Base-by-base conservation (phyloP, 2,113 vertebrate genomes). In the Chaetorhynchus papuensis region DNA sequence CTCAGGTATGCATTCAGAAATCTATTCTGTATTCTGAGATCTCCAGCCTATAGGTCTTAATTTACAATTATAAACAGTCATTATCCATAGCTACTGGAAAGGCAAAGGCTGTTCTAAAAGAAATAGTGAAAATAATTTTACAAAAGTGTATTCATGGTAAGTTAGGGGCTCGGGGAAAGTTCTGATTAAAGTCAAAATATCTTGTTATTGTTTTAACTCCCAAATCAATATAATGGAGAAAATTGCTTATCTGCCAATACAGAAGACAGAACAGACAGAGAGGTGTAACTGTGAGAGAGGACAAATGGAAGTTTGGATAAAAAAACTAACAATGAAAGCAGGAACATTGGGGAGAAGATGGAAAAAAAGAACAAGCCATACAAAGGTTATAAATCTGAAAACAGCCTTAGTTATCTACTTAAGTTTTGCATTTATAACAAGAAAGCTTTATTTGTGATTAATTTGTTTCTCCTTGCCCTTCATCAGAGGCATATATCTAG, bases 171-270 rank as follows among this genome's bases (percentile, higher is more conserved):
- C 56, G 28, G 19, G 10, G 39, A 80, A 65, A 56, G 33, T 86
- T 93, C 54, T 90, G 70, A 97, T 94, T 92, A 94, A 94, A 96
- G 90, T 83, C 60, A 94, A 95, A 87, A 96, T 89, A 64, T 52
- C 28, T n/a, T n/a, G 31, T 27, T 80, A 83, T n/a, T 76, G 26
- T 72, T 80, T 85, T 37, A 81, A 74, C 78, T 87, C 63, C 21
- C 30, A 71, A n/a, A 75, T 52, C 49, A 26, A 9, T 59, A 31
- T 23, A 59, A 71, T 22, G 68, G 42, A 79, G 65, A 61, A 90
- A 69, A 20, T n/a, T 68, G 14, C 3, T 2, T 59, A 63, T 30
- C 26, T 87, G 44, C 30, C 78, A 16, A 21, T 49, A 90, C 2
- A 65, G 53, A 88, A 93, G 47, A 18, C 30, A 45, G 21, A 78